Evolutionary conservation across 2,888 invertebrate species (phyloP), one percentile per base, ranked within the genome.

Genomic region (Eucriotettix oculatus): DNA sequence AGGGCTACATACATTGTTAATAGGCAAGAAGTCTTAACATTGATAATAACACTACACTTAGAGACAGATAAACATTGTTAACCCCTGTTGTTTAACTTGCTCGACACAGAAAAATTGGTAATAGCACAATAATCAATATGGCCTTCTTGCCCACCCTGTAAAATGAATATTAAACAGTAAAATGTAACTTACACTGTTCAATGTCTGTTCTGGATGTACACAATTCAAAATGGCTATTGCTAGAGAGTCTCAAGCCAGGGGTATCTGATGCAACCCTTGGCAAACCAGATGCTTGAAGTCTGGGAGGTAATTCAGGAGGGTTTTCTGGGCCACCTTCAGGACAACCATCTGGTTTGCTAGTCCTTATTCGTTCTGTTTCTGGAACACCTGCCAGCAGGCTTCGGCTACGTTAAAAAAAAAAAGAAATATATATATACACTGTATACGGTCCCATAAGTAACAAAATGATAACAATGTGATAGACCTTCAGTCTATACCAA

Each of bases 241-340:
- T 85, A 48, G 84, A 76, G 10, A 86, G 78, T 56, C 87, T 75
- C 66, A 84, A 83, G 1, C 77, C 78, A 16, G 75, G 72, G 14
- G 83, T 73, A 16, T 61, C 65, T 10, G 64, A 59, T 10, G 64
- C 64, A 42, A 64, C 65, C 42, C 57, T 54, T 16, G 60, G 43
- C 14, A 64, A 64, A 10, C 69, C 68, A 7, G 70, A 70, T 5
- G 69, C 66, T 62, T 79, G 76, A 11, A 71, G 69, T 64, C 92
- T 76, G 0, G 91, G 89, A 0, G 92, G 92, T 71, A 92, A 78
- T 72, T 92, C 91, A 0, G 92, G 91, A 0, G 87, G 76, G 65
- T 77, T 75, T 48, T 72, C 73, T 12, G 77, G 74, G 0, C 68
- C 67, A 2, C 65, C 64, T 52, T 63, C 62, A 63, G 61, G 66